Evolutionary conservation across 2,113 vertebrate species (phyloP).

Genomic region (Monarcha castaneiventris): DNA sequence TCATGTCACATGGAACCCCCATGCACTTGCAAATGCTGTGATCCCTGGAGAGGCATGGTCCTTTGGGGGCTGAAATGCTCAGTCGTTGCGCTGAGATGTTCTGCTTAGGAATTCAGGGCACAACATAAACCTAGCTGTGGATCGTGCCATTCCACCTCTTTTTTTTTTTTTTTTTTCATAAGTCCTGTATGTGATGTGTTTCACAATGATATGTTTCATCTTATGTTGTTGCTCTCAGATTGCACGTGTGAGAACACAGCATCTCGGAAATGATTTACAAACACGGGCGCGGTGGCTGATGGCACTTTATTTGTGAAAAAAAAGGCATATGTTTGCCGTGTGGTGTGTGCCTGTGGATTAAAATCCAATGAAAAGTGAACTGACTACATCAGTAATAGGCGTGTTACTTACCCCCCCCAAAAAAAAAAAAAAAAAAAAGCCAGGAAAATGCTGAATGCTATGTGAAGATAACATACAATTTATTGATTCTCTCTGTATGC

Average conservation of each 20-base stretch:
- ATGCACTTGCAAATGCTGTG: background rate
- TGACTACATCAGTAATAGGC: background rate
- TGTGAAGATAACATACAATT: background rate
- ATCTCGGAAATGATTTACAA: conserved; percentile 12
- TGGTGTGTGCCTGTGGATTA: background rate
- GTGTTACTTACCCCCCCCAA: background rate
- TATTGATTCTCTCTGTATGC: background rate
- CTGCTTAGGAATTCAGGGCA: conserved; percentile 45
- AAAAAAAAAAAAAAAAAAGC: background rate
- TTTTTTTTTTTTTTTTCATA: background rate
- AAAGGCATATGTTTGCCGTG: conserved; percentile 52
- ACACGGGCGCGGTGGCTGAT: background rate
- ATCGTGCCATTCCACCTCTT: background rate
- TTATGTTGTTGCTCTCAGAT: conserved; percentile 51
- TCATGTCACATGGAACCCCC: background rate
- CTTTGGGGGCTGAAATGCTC: background rate
- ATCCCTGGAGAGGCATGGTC: background rate
- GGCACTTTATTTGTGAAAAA: conserved; percentile 24
- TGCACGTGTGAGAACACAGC: conserved; percentile 37
- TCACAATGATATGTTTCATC: background rate
- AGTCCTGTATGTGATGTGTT: conserved; percentile 33
- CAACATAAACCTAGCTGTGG: background rate
- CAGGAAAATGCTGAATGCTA: background rate
- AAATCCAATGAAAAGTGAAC: background rate
- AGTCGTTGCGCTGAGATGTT: background rate